Evolutionary conservation across 2,113 vertebrate species (phyloP).

Genomic region (Furnarius figulus): DNA sequence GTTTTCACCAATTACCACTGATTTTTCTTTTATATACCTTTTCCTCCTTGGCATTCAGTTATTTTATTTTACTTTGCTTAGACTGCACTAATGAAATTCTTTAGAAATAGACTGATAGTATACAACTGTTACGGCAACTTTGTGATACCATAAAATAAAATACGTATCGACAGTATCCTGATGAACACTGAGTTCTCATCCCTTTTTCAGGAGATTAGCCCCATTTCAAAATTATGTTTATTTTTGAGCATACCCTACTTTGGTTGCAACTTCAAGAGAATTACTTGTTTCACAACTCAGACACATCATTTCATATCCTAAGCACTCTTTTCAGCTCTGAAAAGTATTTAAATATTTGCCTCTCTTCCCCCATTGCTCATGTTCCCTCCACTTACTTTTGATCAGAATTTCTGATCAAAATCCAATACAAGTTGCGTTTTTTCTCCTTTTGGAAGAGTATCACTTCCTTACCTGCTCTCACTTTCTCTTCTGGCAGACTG

Average conservation of each 20-base stretch:
- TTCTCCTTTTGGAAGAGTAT: background rate
- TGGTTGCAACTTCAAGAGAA: background rate
- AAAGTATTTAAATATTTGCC: background rate
- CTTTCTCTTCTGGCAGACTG: background rate
- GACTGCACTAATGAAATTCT: background rate
- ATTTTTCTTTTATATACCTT: background rate
- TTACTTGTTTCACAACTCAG: background rate
- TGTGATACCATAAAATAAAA: background rate
- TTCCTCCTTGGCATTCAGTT: background rate
- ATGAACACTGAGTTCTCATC: background rate
- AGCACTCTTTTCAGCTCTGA: background rate
- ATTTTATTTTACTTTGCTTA: background rate
- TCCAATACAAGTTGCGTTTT: background rate
- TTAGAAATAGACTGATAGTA: background rate
- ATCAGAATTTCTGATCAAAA: background rate
- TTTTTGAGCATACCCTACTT: background rate
- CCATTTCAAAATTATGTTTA: background rate
- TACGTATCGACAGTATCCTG: background rate
- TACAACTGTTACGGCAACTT: background rate
- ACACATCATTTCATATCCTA: background rate
- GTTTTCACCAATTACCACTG: background rate
- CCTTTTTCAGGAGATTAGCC: background rate
- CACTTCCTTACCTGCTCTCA: background rate
- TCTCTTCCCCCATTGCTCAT: background rate
- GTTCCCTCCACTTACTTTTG: background rate